Base-by-base conservation (phyloP, 2,888 invertebrate species). In the Cephus spinipes region DNA sequence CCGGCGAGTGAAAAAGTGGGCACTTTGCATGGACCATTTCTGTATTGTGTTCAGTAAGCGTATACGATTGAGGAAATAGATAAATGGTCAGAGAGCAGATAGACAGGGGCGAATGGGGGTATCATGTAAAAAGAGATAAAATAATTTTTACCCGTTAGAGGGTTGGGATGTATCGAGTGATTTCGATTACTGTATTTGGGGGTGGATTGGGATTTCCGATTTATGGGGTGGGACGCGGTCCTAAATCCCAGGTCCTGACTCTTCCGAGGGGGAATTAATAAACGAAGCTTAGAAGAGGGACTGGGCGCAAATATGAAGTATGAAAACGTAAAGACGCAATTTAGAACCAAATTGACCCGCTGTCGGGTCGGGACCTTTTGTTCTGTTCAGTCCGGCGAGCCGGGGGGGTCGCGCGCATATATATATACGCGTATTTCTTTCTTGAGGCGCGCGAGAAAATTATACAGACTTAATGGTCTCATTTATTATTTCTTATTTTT, bases 401-500 rank as follows among this genome's bases (percentile, higher is more conserved):
- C 9, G 30, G 71, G 40, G 55, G 55, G 23, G 55, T 23, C 23
- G 23, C 55, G 2, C 23, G 23, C 15, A 55, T 55, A 23, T 55
- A 55, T 40, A 55, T 55, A 36, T 15, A 36, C 4, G 4, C 4
- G 1, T 12, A 36, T 36, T 12, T 36, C 12, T 68, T 35, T 77
- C 75, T 73, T 69, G 73, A 79, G 78, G 73, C 81, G 74, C 78
- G 83, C 83, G 83, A 83, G 83, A 85, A 85, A 84, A 85, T 84
- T 83, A 81, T 83, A 82, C 80, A 79, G 87, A 88, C 88, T 89
- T 89, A 90, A 90, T 90, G 89, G 87, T 88, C 89, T 90, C 90
- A 88, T 90, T 89, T 89, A 90, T 90, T 90, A 90, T 90, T 89
- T 89, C 89, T 87, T 87, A 85, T 87, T 86, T 86, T 86, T 83